Base-by-base conservation (phyloP, 2,113 vertebrate species). In the Gopherus flavomarginatus region DNA sequence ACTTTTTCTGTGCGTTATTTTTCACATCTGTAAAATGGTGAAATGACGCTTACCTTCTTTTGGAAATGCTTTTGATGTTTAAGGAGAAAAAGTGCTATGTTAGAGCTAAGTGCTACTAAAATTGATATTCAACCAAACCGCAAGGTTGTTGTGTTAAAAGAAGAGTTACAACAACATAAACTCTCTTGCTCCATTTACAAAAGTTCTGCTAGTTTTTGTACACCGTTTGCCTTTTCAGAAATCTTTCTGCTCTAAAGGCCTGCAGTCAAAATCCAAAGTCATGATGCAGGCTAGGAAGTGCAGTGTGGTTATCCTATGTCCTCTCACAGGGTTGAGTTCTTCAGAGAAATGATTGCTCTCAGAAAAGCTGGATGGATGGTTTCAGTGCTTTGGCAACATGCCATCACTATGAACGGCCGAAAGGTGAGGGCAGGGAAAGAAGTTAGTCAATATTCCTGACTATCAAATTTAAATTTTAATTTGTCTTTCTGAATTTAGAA, bases 401-500 rank as follows among this genome's bases (percentile, higher is more conserved):
- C n/a, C 10, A 38, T 84, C 92, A 42, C 65, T 38, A 0, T 47
- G 86, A 80, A 85, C 31, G 19, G 38, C 83, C 89, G 42, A 21
- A 0, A 4, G 11, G 42, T 78, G 38, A 89, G 57, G 85, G 87
- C 35, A 53, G 56, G 38, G 35, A 80, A 49, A 94, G 53, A 84
- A 42, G 53, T 11, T 49, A 91, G 16, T 89, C 24, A 78, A 47
- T 27, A 7, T 78, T 78, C 44, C 92, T 96, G 94, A 96, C 92
- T 47, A 2, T 81, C 86, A 83, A 88, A 95, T 96, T 54, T 80
- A 44, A 78, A 78, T 27, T 78, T 24, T 78, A 78, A 78, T 78
- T 47, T 24, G 62, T 93, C 83, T 94, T 92, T 96, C 83, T 94
- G 83, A 54, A 19, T 85, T 54, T 56, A 92, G 78, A 75, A 97